Evolutionary conservation across 2,113 vertebrate species (phyloP).

Genomic region (Lepidothrix coronata): DNA sequence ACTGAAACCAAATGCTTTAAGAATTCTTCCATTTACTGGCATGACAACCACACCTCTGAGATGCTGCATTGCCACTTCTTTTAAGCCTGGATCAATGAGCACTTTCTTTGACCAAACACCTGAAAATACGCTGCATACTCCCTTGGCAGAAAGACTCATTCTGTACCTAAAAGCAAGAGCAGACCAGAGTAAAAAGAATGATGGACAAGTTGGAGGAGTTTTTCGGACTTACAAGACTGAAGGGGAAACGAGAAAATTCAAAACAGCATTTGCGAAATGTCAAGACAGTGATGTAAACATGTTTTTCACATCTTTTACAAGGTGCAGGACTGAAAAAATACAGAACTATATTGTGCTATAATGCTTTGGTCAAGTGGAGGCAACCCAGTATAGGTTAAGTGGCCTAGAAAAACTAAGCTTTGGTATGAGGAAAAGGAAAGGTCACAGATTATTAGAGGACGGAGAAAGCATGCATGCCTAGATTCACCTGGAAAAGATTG

Average conservation of each 20-base stretch:
- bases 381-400: background rate
- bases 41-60: background rate
- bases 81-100: background rate
- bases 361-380: background rate
- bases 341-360: background rate
- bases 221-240: conserved; percentile 13
- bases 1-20: background rate
- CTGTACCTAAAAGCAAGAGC: background rate
- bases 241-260: conserved; percentile 33
- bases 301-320: conserved; percentile 24
- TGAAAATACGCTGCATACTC: background rate
- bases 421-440: background rate
- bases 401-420: background rate
- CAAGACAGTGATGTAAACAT: conserved; percentile 1
- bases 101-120: background rate
- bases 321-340: background rate
- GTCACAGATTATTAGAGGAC: background rate
- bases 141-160: background rate
- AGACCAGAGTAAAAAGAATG: background rate
- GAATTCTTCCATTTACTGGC: background rate
- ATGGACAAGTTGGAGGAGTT: background rate
- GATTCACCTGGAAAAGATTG: background rate
- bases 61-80: background rate
- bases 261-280: background rate
- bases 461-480: background rate